phyloP scores from a whole-genome alignment of 2,797 vertebrate species.

The Lutjanus argentimaculatus region DNA sequence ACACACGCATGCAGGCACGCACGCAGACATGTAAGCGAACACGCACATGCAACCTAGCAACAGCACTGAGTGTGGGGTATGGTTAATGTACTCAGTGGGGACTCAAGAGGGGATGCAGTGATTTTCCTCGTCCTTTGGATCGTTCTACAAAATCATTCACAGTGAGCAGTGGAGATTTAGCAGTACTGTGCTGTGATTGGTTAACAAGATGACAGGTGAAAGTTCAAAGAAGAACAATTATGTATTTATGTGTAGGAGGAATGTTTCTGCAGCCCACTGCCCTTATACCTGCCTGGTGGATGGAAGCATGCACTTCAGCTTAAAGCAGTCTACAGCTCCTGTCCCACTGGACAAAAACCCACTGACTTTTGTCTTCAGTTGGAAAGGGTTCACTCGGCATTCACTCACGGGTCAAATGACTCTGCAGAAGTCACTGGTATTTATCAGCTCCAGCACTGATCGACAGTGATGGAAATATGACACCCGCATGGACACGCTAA shows the following conservation, averaged over 20 bases:
- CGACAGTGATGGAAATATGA: no score
- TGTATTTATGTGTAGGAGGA: conserved; percentile 4
- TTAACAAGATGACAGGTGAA: conserved; percentile 1
- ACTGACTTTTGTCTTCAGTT: no score
- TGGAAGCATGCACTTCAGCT: conserved; percentile 9
- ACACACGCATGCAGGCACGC: conserved; percentile 21
- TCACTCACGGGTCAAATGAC: no score
- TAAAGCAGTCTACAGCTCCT: no score
- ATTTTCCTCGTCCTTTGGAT: conserved; percentile 3
- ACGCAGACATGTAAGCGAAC: conserved; percentile 32
- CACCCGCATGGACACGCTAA: no score
- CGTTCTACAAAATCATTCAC: conserved; percentile 2
- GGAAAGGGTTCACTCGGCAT: no score
- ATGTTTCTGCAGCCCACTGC: conserved; percentile 12
- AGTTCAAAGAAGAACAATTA: conserved; percentile 18
- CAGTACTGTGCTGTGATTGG: background rate
- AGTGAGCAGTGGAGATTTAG: background rate
- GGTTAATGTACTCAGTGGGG: conserved; percentile 30
- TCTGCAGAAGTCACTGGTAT: no score
- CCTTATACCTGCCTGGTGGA: conserved; percentile 24
- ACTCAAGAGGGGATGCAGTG: background rate
- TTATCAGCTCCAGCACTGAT: no score
- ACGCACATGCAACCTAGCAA: conserved; percentile 64
- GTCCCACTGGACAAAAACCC: no score
- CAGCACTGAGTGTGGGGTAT: conserved; percentile 28